Evolutionary conservation across 1,140 invertebrate species (phyloP).

Genomic region (Vanessa atalanta): DNA sequence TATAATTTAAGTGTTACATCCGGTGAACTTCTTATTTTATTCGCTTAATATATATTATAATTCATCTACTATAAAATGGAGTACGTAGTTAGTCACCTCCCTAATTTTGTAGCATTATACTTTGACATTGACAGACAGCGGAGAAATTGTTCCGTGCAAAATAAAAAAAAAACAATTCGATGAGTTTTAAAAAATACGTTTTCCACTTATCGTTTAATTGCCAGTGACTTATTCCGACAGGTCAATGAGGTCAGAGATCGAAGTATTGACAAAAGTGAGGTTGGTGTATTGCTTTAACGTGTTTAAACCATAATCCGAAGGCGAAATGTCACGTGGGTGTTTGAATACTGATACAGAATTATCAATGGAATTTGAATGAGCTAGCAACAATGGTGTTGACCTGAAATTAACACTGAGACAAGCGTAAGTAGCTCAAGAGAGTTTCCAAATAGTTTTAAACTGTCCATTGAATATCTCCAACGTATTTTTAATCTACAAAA

Average conservation of each 20-base stretch:
- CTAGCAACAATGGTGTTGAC: conserved; percentile 36
- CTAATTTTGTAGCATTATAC: no score
- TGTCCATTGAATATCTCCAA: conserved; percentile 7
- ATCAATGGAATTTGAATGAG: conserved; percentile 40
- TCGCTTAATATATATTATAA: not conserved
- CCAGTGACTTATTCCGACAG: no score
- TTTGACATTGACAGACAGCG: not conserved
- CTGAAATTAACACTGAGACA: conserved; percentile 32
- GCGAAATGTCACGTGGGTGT: conserved; percentile 35
- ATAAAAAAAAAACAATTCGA: no score
- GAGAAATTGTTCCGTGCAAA: no score
- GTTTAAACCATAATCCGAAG: conserved; percentile 17
- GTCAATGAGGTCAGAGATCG: not conserved
- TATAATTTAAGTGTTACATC: conserved; percentile 53
- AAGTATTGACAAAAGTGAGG: conserved; percentile 12
- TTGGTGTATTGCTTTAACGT: not conserved
- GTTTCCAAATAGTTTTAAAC: conserved; percentile 32
- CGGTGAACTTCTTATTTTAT: conserved; percentile 47
- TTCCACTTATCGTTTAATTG: no score
- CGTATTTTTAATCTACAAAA: not conserved
- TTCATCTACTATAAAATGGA: no score
- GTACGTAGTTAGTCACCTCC: no score
- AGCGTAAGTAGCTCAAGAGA: conserved; percentile 31
- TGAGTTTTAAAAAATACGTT: no score
- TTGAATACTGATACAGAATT: conserved; percentile 36